A percentile compares a stretch with the other conserved stretches of the same genome.
Evolutionary conservation across 1,140 invertebrate genomes (phyloP).

Genomic region (Papilio machaon): DNA sequence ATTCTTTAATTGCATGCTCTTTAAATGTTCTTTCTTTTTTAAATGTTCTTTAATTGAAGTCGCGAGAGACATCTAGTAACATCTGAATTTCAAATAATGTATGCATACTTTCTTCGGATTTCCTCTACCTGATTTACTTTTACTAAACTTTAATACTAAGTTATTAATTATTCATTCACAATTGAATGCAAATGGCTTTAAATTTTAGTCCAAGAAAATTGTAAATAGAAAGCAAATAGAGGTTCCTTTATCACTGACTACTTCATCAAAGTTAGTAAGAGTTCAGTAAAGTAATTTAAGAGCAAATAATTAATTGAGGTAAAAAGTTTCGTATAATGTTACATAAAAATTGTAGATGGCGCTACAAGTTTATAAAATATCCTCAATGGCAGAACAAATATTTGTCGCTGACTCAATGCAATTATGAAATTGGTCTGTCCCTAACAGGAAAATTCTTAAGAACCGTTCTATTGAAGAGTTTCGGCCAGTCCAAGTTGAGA

Average conservation of each 20-base stretch:
- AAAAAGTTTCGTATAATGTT: neutral
- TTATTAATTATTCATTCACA: too few species aligned
- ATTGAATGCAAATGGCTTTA: too few species aligned
- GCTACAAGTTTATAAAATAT: neutral
- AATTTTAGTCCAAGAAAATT: too few species aligned
- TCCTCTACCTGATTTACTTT: too few species aligned
- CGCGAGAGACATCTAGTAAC: too few species aligned
- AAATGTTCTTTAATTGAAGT: too few species aligned
- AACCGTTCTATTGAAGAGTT: constrained; percentile 29
- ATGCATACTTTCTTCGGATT: too few species aligned
- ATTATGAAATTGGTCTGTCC: constrained; percentile 28
- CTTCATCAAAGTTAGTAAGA: neutral
- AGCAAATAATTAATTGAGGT: neutral
- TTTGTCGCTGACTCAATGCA: neutral
- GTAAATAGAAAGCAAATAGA: neutral
- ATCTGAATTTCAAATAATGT: too few species aligned
- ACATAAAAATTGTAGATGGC: neutral
- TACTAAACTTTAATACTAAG: too few species aligned
- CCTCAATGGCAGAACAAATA: neutral
- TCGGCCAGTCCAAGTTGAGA: constrained; percentile 25
- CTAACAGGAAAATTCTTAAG: constrained; percentile 33
- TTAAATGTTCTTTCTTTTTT: too few species aligned
- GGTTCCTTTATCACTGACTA: neutral
- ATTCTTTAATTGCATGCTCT: too few species aligned
- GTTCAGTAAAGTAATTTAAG: neutral